Evolutionary conservation across 1,140 invertebrate species (phyloP), one percentile per base, ranked within the genome.

Genomic region (Oscheius sp.): DNA sequence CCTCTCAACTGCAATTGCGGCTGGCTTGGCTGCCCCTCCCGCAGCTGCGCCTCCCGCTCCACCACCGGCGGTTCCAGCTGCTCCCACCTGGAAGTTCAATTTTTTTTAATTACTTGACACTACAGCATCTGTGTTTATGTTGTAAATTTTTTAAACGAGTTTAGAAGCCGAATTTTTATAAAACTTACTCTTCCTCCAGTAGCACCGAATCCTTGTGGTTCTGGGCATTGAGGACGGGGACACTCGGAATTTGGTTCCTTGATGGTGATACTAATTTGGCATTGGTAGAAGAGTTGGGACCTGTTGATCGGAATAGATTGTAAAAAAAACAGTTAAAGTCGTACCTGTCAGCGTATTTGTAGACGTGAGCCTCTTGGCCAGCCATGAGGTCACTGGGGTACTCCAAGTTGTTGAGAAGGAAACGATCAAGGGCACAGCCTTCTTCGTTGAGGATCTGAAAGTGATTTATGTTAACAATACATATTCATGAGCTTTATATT

Each of bases 311-410:
- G 23, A 55, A 55, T 55, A 4, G 10, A 10, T n/a, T 42, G 38
- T 42, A 10, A 10, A 10, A 10, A n/a, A 42, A 42, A n/a, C 10
- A n/a, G 38, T 10, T 10, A 42, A 10, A 23, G 23, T 26, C 7
- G 23, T 13, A 55, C 49, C 82, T 46, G 55, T 83, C 82, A 35
- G 82, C 82, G 52, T 82, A 83, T 73, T 83, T 83, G 81, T 82
- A 83, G 34, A 83, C 82, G 78, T 84, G 82, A 73, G 82, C 81
- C 72, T 83, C 81, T 68, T 83, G 82, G 31, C 82, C 82, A 62
- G 82, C 82, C 65, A 73, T 79, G 35, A 83, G 66, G 71, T 83
- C 82, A 61, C 73, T 83, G 42, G 81, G 80, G 61, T 83, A 83
- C 65, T 83, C 82, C 68, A 83, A 73, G 45, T 83, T 84, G 42